Percentiles rank a stretch among this genome's conserved stretches.
Evolutionary conservation across 30 jellyfish, hydroid and myxozoan genomes (phyloP).

Genomic region (Aurelia coerulea): DNA sequence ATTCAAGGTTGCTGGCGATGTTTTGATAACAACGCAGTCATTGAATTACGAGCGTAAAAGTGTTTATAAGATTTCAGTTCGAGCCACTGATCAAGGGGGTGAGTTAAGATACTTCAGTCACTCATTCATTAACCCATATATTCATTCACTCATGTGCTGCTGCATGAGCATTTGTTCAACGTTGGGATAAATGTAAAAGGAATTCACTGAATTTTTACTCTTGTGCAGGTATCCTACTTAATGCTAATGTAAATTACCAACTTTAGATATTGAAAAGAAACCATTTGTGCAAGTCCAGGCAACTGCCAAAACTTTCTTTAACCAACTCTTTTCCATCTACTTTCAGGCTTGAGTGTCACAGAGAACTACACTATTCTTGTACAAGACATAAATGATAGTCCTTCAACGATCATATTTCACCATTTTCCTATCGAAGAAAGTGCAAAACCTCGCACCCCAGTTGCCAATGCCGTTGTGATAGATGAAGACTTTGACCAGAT

Average conservation of each 20-base stretch:
- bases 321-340: background rate
- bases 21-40: constrained; percentile 33
- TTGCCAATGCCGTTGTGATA: constrained; percentile 68
- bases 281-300: too few species aligned
- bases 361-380: constrained; percentile 58
- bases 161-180: too few species aligned
- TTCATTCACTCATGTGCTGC: too few species aligned
- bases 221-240: too few species aligned
- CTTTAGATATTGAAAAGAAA: too few species aligned
- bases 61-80: constrained; percentile 22
- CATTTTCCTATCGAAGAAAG: constrained; percentile 52
- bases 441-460: constrained; percentile 44
- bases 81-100: constrained; percentile 74
- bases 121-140: too few species aligned
- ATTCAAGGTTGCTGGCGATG: constrained; percentile 8
- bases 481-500: constrained; percentile 86
- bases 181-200: too few species aligned
- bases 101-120: background rate
- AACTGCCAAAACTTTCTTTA: too few species aligned
- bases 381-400: constrained; percentile 79
- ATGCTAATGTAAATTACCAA: too few species aligned
- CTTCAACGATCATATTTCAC: constrained; percentile 42
- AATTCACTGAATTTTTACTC: too few species aligned
- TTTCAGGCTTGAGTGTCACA: constrained; percentile 56
- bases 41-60: constrained; percentile 51